phyloP scores from a whole-genome alignment of 23 tunicate species.

The Ciona savignyi region DNA sequence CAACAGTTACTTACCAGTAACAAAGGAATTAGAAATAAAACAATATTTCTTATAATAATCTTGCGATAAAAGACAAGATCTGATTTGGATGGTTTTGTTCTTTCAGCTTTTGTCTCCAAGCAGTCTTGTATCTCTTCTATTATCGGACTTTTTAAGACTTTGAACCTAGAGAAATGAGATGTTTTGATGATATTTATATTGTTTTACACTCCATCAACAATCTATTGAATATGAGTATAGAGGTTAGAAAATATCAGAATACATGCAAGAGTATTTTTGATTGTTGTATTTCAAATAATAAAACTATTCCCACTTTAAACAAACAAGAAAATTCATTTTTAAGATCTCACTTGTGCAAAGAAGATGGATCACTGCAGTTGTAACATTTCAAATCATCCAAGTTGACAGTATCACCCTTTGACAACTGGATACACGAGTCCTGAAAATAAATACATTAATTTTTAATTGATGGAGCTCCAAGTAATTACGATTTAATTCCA shows the following conservation, averaged over 20 bases:
- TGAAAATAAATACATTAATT: no score
- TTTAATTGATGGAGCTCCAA: no score
- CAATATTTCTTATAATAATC: neutral
- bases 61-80: neutral
- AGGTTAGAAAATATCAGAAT: no score
- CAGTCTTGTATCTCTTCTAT: neutral
- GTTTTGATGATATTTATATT: neutral
- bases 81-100: neutral
- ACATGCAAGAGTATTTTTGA: no score
- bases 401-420: neutral
- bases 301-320: no score
- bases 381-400: neutral
- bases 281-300: no score
- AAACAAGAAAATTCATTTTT: no score
- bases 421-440: neutral
- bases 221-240: no score
- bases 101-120: neutral
- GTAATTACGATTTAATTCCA: no score
- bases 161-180: neutral
- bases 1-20: no score
- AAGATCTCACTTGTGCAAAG: neutral
- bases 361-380: neutral
- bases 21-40: neutral
- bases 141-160: conserved; percentile 9
- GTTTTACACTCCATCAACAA: no score